Conservation (phyloP, 1,140 invertebrate species). For the Patella vulgata region DNA sequence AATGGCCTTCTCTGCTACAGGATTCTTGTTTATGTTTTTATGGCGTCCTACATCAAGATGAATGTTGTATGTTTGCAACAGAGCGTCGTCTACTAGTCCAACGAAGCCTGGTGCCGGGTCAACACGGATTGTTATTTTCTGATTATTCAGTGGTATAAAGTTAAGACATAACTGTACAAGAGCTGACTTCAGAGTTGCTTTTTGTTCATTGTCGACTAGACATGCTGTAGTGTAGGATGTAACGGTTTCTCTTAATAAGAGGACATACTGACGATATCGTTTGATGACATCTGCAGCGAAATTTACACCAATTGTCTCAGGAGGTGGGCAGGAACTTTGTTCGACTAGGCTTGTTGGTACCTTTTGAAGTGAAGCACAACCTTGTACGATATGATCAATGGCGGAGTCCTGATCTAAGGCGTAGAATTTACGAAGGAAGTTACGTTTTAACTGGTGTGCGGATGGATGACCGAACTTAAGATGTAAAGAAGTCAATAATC, state of each 20-base stretch:
- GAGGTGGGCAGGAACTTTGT: slow-evolving; percentile 13
- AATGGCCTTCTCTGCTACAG: slow-evolving; percentile 24
- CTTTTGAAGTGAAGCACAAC: slow-evolving; percentile 18
- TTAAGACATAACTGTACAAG: slow-evolving; percentile 3
- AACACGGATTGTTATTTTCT: slow-evolving; percentile 10
- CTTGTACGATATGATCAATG: slow-evolving; percentile 3
- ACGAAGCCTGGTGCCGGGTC: slow-evolving; percentile 23
- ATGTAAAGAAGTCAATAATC: slow-evolving; percentile 27
- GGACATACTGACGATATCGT: slow-evolving; percentile 10
- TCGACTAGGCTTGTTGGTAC: slow-evolving; percentile 12
- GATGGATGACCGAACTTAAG: slow-evolving; percentile 31
- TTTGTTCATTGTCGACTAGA: slow-evolving; percentile 19
- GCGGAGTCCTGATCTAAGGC: slow-evolving; percentile 24
- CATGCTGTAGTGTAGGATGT: slow-evolving; percentile 21
- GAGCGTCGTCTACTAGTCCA: slow-evolving; percentile 12
- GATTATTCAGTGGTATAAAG: slow-evolving; percentile 16
- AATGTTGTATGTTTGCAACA: background rate
- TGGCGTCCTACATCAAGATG: slow-evolving; percentile 15
- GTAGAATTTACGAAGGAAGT: slow-evolving; percentile 16
- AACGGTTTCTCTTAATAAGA: slow-evolving; percentile 18
- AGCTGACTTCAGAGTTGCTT: slow-evolving; percentile 6
- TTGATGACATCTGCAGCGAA: slow-evolving; percentile 26
- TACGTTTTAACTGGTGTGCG: slow-evolving; percentile 16
- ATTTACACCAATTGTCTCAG: slow-evolving; percentile 16
- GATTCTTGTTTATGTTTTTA: slow-evolving; percentile 31